Conservation (phyloP, 2,797 vertebrate genomes). For the Chromobotia macracanthus region DNA sequence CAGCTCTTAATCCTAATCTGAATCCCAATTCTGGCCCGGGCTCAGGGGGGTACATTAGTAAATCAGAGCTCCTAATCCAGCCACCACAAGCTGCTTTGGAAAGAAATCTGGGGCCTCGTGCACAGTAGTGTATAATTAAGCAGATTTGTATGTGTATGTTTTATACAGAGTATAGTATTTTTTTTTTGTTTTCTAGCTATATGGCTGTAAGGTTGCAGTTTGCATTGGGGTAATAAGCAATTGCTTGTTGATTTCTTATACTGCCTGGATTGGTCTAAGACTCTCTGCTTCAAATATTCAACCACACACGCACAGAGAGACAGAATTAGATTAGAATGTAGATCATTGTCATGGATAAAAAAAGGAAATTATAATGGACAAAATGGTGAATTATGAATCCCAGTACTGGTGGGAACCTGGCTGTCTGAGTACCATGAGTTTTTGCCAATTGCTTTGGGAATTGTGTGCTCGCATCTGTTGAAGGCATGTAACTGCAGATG, state of each 20-base stretch:
- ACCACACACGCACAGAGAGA: too few species aligned
- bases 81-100: constrained; percentile 47
- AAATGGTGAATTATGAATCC: background rate
- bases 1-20: constrained; percentile 51
- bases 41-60: constrained; percentile 47
- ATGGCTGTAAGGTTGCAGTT: constrained; percentile 28
- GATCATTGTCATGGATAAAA: background rate
- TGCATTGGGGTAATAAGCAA: constrained; percentile 18
- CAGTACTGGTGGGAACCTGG: background rate
- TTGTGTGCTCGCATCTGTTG: constrained; percentile 5
- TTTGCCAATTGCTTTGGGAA: background rate
- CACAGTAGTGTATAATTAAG: constrained; percentile 37
- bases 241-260: background rate
- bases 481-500: background rate
- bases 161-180: background rate
- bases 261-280: constrained; percentile 12
- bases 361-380: background rate
- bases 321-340: too few species aligned
- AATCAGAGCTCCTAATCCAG: constrained; percentile 51
- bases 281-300: too few species aligned
- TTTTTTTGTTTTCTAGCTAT: constrained; percentile 6
- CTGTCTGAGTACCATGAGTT: background rate
- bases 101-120: constrained; percentile 38
- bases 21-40: constrained; percentile 40
- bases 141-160: constrained; percentile 29